Base-by-base conservation (phyloP, 2,888 invertebrate species). In the Hermaeophaga mercurialis region DNA sequence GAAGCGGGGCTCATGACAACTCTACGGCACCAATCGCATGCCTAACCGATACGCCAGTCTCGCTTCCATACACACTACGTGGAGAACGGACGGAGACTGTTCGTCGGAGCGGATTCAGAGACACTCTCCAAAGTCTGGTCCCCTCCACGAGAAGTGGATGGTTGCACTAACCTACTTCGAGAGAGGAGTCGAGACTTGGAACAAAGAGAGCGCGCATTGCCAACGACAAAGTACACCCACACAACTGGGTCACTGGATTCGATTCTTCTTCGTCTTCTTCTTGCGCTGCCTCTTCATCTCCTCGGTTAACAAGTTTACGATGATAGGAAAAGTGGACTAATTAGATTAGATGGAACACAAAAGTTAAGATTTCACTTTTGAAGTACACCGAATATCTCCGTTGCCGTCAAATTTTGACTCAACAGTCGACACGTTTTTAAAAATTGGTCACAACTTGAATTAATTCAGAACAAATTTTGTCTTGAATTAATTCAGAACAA, bases 1-100 rank as follows among this genome's bases (percentile, higher is more conserved):
- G 83, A 82, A 77, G 87, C 87, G 79, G 88, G 89, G 84, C 89
- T 88, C 89, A 89, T 89, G 79, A 83, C 68, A 84, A 79, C 77
- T 28, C 45, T 11, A 24, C 43, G 43, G 7, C 36, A 36, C 17
- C 61, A 59, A 44, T 63, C 64, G 61, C 67, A 68, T 70, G 62
- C 65, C 66, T 61, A n/a, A 58, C 54, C 54, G 46, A 22, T 48
- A 48, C 17, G 9, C 17, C 6, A 38, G 7, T 39, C 24, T 8
- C 47, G 19, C 19, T 14, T 19, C 36, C 33, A 34, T 43, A 28
- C 5, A 38, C 48, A 26, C 17, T 18, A 9, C 6, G 12, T 17
- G 15, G 14, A n/a, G 11, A 9, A 26, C 38, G 8, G 12, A 26
- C 28, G 11, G 38, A 48, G 38, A 48, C 48, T 48, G 48, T 28